A percentile compares a stretch with the other conserved stretches of the same genome.
Conservation (phyloP, 2,888 invertebrate genomes). For the Andrena camellia region DNA sequence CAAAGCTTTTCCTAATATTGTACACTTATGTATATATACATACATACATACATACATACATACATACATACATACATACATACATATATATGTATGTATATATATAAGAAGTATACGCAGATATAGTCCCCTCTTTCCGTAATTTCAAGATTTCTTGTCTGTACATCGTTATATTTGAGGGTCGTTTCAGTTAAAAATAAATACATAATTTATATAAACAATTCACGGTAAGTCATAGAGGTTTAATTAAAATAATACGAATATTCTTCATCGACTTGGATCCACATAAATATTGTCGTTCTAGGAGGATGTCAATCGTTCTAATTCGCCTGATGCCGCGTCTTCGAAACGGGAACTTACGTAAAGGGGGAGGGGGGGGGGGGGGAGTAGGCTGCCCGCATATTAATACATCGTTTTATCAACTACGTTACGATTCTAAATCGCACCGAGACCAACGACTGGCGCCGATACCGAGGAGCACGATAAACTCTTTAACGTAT, state of each 20-base stretch:
- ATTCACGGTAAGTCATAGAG: constrained; percentile 29
- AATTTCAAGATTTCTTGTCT: constrained; percentile 35
- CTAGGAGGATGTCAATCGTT: constrained; percentile 15
- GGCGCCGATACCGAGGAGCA: constrained; percentile 22
- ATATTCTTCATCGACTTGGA: constrained; percentile 12
- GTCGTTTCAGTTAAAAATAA: constrained; percentile 24
- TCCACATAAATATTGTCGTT: constrained; percentile 32
- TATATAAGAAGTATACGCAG: constrained; percentile 39
- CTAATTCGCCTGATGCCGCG: constrained; percentile 9
- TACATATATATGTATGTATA: constrained; percentile 40
- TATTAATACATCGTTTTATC: constrained; percentile 42
- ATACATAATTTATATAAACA: constrained; percentile 33
- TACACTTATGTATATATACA: constrained; percentile 20
- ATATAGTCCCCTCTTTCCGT: constrained; percentile 31
- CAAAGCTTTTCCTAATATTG: constrained; percentile 31
- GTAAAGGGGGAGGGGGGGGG: too few relatives aligned
- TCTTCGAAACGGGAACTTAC: constrained; percentile 27
- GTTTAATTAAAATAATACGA: constrained; percentile 36
- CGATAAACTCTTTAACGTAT: constrained; percentile 37
- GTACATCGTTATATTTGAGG: constrained; percentile 13
- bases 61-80: too few relatives aligned
- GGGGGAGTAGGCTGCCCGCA: constrained; percentile 20
- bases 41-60: too few relatives aligned
- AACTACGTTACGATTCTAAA: constrained; percentile 39
- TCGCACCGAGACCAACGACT: constrained; percentile 20